A percentile compares a stretch with the other conserved stretches of the same genome.
Conservation (phyloP, 2,797 vertebrate genomes). For the Acipenser transmontanus region DNA sequence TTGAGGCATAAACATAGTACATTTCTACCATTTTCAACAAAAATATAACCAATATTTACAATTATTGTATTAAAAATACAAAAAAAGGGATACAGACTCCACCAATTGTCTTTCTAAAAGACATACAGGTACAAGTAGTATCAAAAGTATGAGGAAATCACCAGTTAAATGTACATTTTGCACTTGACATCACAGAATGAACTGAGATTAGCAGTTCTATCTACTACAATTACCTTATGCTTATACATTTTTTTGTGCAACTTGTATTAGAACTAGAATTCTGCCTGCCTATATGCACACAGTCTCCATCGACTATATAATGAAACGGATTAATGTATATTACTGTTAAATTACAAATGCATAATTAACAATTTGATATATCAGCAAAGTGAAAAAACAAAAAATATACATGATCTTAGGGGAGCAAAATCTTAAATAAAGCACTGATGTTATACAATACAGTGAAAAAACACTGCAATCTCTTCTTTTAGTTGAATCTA, state of each 20-base stretch:
- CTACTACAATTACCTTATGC: constrained; percentile 93
- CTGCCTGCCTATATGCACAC: constrained; percentile 81
- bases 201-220: constrained; percentile 92
- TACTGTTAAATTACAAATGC: constrained; percentile 90
- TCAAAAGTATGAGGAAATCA: constrained; percentile 92
- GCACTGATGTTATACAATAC: constrained; percentile 80
- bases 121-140: constrained; percentile 99
- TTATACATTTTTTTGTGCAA: constrained; percentile 91
- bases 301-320: constrained; percentile 77
- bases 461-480: constrained; percentile 95
- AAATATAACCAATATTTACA: constrained; percentile 99
- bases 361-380: constrained; percentile 79
- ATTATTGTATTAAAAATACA: constrained; percentile 99
- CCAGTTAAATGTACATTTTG: constrained; percentile 98
- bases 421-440: constrained; percentile 75
- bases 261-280: constrained; percentile 75
- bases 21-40: constrained; percentile 99
- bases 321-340: constrained; percentile 85
- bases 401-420: constrained; percentile 59
- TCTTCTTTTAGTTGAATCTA: constrained; percentile 72
- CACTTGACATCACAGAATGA: constrained; percentile 95
- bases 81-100: constrained; percentile 96
- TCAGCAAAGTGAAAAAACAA: constrained; percentile 68
- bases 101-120: constrained; percentile 99
- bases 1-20: constrained; percentile 99